phyloP scores from a whole-genome alignment of 2,113 vertebrate genomes.

The Nibea coibor region DNA sequence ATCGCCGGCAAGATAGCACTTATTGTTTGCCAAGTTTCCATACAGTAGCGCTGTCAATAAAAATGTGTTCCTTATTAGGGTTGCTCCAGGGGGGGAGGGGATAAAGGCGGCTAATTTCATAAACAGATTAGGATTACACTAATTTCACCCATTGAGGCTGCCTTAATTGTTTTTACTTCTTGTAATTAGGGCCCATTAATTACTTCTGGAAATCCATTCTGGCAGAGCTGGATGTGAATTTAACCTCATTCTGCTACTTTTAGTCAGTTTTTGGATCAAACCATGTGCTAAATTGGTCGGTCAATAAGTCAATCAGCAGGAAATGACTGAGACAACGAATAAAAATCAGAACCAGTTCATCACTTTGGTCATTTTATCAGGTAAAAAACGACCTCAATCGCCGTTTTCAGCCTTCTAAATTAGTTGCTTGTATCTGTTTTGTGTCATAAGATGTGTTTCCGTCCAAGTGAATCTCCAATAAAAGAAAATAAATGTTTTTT shows the following conservation, averaged over 20 bases:
- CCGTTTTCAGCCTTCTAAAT: neutral
- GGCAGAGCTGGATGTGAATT: neutral
- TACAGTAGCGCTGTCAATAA: slow-evolving; percentile 10
- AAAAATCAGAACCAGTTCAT: no score
- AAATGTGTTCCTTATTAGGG: slow-evolving; percentile 47
- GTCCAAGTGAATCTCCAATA: no score
- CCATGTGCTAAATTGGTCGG: no score
- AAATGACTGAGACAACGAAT: no score
- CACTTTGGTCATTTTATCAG: no score
- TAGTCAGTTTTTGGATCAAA: no score
- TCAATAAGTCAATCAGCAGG: no score
- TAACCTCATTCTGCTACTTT: neutral
- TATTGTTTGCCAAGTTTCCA: slow-evolving; percentile 26
- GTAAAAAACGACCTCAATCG: no score
- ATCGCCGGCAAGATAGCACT: neutral
- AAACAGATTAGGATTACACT: slow-evolving; percentile 73
- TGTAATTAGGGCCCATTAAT: slow-evolving; percentile 56
- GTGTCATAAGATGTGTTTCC: no score
- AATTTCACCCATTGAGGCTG: slow-evolving; percentile 49
- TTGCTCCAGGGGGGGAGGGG: slow-evolving; percentile 35
- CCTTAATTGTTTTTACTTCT: slow-evolving; percentile 39
- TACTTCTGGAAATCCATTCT: slow-evolving; percentile 12
- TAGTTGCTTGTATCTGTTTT: neutral
- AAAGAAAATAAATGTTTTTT: no score
- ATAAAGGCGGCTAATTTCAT: slow-evolving; percentile 65